Conservation (phyloP, 2,797 vertebrate genomes). For the Malurus leucopterus region DNA sequence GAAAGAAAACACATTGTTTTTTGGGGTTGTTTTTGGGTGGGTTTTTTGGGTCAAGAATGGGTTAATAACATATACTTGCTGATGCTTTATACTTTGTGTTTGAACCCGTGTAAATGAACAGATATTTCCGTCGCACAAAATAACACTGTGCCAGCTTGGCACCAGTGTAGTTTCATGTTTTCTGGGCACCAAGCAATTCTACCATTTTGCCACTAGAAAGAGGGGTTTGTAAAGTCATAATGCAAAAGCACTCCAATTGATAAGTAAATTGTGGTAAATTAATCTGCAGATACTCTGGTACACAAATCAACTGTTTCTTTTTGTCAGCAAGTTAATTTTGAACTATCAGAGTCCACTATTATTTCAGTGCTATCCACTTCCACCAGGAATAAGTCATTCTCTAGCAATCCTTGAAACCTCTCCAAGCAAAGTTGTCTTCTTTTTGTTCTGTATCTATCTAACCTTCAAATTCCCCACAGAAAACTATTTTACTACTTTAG, state of each 20-base stretch:
- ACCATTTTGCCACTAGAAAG: not conserved
- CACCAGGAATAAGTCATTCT: not conserved
- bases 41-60: not conserved
- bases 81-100: not conserved
- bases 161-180: not conserved
- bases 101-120: not conserved
- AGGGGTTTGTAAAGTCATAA: not conserved
- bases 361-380: not conserved
- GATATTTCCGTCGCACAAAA: not conserved
- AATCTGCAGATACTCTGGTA: not conserved
- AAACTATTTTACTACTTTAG: not conserved
- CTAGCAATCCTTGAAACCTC: not conserved
- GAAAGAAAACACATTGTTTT: accelerated
- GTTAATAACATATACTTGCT: not conserved
- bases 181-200: not conserved
- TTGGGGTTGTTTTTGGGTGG: too few species aligned
- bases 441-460: not conserved
- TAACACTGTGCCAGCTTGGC: not conserved
- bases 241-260: not conserved
- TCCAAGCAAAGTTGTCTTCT: not conserved
- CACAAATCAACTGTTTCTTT: not conserved
- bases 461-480: not conserved
- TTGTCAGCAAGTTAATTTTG: not conserved
- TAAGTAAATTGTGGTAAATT: not conserved
- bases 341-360: not conserved